Evolutionary conservation across 2,888 invertebrate species (phyloP).

Genomic region (Itoplectis maculator): DNA sequence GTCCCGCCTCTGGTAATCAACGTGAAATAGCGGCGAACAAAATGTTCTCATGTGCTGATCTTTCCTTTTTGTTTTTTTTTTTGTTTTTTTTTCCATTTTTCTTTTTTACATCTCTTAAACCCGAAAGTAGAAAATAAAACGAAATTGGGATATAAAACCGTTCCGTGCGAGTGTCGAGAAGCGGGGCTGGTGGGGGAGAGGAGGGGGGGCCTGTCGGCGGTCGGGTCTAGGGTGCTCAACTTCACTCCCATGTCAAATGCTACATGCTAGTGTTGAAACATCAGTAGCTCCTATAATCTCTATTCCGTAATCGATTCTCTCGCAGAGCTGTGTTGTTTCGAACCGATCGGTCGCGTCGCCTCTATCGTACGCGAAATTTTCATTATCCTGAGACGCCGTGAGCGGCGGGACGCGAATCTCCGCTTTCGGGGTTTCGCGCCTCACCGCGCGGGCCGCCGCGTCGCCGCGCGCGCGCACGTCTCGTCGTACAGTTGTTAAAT

Average conservation of each 20-base stretch:
- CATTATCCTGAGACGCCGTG: slow-evolving; percentile 21
- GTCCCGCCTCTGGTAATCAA: slow-evolving; percentile 16
- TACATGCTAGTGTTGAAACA: slow-evolving; percentile 63
- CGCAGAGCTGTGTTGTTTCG: slow-evolving; percentile 37
- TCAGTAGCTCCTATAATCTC: slow-evolving; percentile 65
- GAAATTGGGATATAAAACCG: slow-evolving; percentile 52
- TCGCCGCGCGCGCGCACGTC: slow-evolving; percentile 44
- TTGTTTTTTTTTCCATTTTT: slow-evolving; percentile 19
- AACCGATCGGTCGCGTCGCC: slow-evolving; percentile 64
- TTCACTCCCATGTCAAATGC: slow-evolving; percentile 75
- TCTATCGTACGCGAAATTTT: slow-evolving; percentile 55
- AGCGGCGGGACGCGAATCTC: slow-evolving; percentile 20
- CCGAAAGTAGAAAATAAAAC: slow-evolving; percentile 58
- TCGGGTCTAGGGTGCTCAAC: slow-evolving; percentile 70
- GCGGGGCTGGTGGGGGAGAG: slow-evolving; percentile 33
- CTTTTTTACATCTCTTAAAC: slow-evolving; percentile 6
- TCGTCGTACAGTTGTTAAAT: slow-evolving; percentile 61
- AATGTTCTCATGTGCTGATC: slow-evolving; percentile 41
- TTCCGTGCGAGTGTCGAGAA: slow-evolving; percentile 42
- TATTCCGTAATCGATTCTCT: slow-evolving; percentile 64
- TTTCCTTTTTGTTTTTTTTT: slow-evolving; percentile 31
- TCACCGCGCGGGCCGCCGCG: slow-evolving; percentile 43
- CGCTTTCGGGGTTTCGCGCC: slow-evolving; percentile 11
- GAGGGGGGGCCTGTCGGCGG: slow-evolving; percentile 47
- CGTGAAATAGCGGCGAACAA: slow-evolving; percentile 39